Conservation (phyloP, 35 echinoderm and acorn worm genomes). For the Acanthaster planci region DNA sequence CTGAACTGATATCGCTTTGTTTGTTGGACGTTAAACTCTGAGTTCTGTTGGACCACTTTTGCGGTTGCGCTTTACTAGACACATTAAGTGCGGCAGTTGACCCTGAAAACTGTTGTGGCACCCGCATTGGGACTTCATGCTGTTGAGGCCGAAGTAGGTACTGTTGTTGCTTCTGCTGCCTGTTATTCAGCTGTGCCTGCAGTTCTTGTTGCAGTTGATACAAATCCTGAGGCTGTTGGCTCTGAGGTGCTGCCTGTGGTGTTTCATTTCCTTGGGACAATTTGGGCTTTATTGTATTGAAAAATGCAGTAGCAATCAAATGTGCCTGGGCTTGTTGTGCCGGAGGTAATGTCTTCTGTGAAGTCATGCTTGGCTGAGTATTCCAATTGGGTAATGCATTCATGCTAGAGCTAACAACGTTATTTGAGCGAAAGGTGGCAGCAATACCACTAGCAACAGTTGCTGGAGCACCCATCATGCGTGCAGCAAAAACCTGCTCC, state of each 20-base stretch:
- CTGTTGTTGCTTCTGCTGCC: background rate
- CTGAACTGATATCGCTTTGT: too few species aligned
- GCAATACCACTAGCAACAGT: background rate
- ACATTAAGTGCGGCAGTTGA: background rate
- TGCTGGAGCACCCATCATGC: conserved; percentile 12
- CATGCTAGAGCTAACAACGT: background rate
- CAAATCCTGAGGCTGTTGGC: background rate
- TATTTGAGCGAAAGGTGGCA: background rate
- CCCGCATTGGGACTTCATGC: background rate
- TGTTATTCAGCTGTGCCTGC: background rate
- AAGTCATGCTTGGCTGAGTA: background rate
- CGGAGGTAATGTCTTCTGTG: background rate
- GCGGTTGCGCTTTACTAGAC: background rate
- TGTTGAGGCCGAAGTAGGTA: background rate
- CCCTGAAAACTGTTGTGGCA: background rate
- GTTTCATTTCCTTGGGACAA: background rate
- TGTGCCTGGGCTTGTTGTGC: conserved; percentile 14
- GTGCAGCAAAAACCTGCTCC: conserved; percentile 8
- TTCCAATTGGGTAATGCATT: background rate
- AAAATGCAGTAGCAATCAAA: background rate
- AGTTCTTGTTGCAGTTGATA: background rate
- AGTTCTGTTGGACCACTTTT: background rate
- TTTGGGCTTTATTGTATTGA: background rate
- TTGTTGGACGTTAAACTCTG: background rate
- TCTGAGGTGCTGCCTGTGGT: background rate